Evolutionary conservation across 2,797 vertebrate species (phyloP), one percentile per base, ranked within the genome.

Genomic region (Anabacerthia variegaticeps): DNA sequence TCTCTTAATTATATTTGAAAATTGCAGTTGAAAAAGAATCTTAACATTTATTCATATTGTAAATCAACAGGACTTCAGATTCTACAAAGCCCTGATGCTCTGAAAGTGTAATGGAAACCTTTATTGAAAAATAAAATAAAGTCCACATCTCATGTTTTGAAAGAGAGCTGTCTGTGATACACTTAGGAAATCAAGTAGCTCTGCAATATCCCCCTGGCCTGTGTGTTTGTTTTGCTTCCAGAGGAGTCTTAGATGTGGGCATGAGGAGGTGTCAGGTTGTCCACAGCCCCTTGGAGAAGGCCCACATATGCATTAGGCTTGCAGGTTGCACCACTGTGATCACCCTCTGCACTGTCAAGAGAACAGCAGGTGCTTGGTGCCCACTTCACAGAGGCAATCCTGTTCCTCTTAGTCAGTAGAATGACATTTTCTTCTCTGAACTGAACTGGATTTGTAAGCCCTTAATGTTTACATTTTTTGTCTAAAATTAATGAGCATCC

Each of bases 401-500:
- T 44, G 10, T 16, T 84, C 51, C 55, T 78, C 48, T 46, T 49
- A 54, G 39, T 73, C 56, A 39, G 51, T 56, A 59, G 20, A 52
- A 59, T 27, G 76, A 43, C 41, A 37, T 92, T 95, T 91, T 90
- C 77, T 79, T 82, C 55, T 49, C 37, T 61, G 28, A 65, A 36
- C 37, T 61, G 32, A 65, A 36, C 41, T 69, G 43, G 34, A 63
- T 88, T 92, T 73, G 69, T 86, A 86, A 92, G n/a, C 63, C 52
- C 59, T 84, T 87, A n/a, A n/a, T 94, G 43, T 89, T 96, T 94
- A 88, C 24, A 7, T 86, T 83, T 94, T 93, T 95, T 80, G 52
- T 82, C 74, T 82, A 85, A 90, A 96, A 92, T 76, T 94, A 94
- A 95, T 87, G 91, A 96, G 88, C 85, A 92, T 92, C 89, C 93